Evolutionary conservation across 2,797 vertebrate genomes (phyloP).

Genomic region (Muscicapa striata): DNA sequence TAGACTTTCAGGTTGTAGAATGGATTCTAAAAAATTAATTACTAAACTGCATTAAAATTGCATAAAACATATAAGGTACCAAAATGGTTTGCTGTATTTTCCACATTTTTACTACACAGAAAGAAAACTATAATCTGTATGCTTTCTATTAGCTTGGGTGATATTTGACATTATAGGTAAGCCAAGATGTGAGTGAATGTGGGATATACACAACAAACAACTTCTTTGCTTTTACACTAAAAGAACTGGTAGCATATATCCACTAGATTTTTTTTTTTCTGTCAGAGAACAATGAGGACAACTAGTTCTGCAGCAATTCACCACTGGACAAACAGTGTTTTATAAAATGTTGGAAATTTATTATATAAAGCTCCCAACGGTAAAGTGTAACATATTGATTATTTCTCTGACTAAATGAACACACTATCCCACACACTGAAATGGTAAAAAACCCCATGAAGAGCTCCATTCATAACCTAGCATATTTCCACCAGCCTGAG

Average conservation of each 20-base stretch:
- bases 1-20: background rate
- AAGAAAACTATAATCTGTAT: background rate
- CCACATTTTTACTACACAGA: background rate
- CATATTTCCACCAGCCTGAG: background rate
- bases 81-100: background rate
- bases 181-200: background rate
- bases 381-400: background rate
- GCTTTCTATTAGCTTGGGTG: background rate
- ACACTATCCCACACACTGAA: background rate
- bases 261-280: background rate
- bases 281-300: background rate
- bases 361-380: background rate
- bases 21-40: background rate
- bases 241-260: background rate
- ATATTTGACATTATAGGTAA: background rate
- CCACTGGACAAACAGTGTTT: background rate
- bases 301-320: background rate
- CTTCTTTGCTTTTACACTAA: background rate
- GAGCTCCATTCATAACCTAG: background rate
- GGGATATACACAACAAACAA: background rate
- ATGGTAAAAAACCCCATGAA: background rate
- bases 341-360: conserved; percentile 21
- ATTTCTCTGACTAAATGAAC: background rate
- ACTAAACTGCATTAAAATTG: background rate
- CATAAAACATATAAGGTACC: background rate